These are phyloP conservation scores for Slavum lentiscoides DNA, from an alignment of 2,888 invertebrate genomes.

Conservation along the genomic window DNA sequence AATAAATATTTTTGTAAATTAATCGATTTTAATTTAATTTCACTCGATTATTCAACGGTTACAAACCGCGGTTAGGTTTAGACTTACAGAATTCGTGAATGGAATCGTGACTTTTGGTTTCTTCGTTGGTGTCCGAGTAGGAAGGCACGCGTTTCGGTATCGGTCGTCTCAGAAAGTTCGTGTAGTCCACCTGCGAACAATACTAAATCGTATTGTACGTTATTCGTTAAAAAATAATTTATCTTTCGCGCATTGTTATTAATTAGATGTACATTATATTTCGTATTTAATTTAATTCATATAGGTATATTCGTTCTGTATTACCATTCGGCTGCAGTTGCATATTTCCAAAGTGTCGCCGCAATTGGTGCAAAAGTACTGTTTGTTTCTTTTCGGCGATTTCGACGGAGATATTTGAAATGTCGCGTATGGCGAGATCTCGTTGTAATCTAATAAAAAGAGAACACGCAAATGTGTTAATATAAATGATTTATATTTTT, in stretches of 20 bases:
- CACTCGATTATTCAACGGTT: too few species aligned
- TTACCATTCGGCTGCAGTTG: conserved; percentile 35
- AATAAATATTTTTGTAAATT: too few species aligned
- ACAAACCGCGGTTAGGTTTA: background rate
- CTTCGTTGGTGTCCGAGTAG: conserved; percentile 34
- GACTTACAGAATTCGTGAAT: conserved; percentile 36
- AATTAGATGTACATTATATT: background rate
- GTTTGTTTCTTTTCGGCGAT: conserved; percentile 27
- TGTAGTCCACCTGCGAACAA: conserved; percentile 25
- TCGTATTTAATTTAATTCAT: background rate
- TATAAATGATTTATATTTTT: too few species aligned
- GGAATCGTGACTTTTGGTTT: conserved; percentile 25
- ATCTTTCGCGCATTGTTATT: background rate
- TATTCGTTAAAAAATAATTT: background rate
- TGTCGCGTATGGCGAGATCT: conserved; percentile 45
- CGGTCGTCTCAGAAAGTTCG: conserved; percentile 25
- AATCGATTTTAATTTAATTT: too few species aligned
- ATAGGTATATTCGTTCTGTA: background rate
- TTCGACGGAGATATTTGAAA: conserved; percentile 41
- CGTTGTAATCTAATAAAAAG: conserved; percentile 37
- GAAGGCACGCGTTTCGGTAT: conserved; percentile 18
- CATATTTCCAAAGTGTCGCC: conserved; percentile 38
- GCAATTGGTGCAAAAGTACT: conserved; percentile 45
- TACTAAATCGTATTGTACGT: conserved; percentile 6
- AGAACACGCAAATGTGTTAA: background rate